Percentiles rank a stretch among this genome's conserved stretches.
Evolutionary conservation across 2,113 vertebrate genomes (phyloP).

Genomic region (Microtus richardsoni): DNA sequence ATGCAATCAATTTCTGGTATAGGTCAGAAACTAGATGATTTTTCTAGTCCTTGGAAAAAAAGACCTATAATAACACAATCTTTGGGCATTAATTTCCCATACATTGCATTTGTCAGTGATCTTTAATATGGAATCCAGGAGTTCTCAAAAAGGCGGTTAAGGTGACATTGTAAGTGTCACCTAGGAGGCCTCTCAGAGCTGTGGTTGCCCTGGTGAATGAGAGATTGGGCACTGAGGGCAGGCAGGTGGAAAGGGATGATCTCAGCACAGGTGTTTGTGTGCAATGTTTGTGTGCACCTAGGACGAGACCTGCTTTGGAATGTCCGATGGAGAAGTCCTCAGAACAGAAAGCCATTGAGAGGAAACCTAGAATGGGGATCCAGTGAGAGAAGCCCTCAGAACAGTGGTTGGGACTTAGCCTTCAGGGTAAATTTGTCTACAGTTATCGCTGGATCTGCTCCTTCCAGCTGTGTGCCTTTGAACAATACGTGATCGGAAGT

Average conservation of each 20-base stretch:
- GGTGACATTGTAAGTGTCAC: background rate
- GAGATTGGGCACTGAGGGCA: background rate
- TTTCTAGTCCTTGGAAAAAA: background rate
- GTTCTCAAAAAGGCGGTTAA: background rate
- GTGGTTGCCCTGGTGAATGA: background rate
- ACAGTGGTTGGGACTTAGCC: background rate
- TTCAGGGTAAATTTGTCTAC: background rate
- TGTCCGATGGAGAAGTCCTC: background rate
- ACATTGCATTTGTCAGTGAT: background rate
- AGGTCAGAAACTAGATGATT: background rate
- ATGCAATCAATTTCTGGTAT: background rate
- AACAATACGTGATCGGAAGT: background rate
- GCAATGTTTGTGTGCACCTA: background rate
- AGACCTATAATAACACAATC: background rate
- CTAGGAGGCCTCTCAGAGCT: background rate
- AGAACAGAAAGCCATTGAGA: background rate
- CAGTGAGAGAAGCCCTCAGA: background rate
- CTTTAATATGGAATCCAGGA: background rate
- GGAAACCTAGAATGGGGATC: background rate
- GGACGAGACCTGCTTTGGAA: background rate
- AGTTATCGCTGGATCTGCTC: background rate
- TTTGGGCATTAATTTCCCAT: background rate
- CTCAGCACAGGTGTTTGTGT: background rate
- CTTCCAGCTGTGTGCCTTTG: slow-evolving; percentile 12
- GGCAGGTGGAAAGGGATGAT: background rate